Percentiles rank a stretch among this genome's conserved stretches.
These are phyloP conservation scores for Cotesia glomerata DNA, from an alignment of 1,140 invertebrate genomes.

Conservation along the genomic window DNA sequence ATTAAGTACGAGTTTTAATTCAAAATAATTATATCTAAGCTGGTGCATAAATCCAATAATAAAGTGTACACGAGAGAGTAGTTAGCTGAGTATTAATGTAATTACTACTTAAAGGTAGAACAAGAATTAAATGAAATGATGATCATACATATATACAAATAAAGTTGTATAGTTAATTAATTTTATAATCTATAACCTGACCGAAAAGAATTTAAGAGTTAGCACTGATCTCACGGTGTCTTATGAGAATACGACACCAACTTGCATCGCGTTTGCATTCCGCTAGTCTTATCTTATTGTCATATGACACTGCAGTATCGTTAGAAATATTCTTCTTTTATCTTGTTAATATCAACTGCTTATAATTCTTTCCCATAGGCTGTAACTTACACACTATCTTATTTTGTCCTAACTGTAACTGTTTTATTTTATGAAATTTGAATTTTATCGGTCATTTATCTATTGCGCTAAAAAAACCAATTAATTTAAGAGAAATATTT, in stretches of 20 bases:
- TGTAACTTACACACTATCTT: not conserved
- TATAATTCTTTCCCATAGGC: not conserved
- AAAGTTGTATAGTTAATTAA: constrained; percentile 16
- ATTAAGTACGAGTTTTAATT: too few species aligned
- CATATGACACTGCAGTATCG: not conserved
- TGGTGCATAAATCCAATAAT: constrained; percentile 23
- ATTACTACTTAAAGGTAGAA: not conserved
- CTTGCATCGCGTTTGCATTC: constrained; percentile 8
- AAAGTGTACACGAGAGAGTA: not conserved
- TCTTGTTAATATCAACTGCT: not conserved
- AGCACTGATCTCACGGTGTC: not conserved
- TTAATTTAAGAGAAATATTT: too few species aligned
- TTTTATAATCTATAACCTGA: not conserved
- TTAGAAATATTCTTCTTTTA: not conserved
- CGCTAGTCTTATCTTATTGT: not conserved
- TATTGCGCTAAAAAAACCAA: too few species aligned
- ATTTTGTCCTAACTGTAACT: not conserved
- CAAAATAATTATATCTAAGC: not conserved
- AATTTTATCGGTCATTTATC: too few species aligned
- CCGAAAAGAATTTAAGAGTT: not conserved
- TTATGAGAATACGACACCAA: constrained; percentile 10
- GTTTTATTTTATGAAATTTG: too few species aligned
- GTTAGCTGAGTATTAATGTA: not conserved
- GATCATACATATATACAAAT: not conserved
- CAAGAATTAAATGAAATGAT: not conserved